Base-by-base conservation (phyloP, 1,140 invertebrate genomes). In the Goniozus legneri region DNA sequence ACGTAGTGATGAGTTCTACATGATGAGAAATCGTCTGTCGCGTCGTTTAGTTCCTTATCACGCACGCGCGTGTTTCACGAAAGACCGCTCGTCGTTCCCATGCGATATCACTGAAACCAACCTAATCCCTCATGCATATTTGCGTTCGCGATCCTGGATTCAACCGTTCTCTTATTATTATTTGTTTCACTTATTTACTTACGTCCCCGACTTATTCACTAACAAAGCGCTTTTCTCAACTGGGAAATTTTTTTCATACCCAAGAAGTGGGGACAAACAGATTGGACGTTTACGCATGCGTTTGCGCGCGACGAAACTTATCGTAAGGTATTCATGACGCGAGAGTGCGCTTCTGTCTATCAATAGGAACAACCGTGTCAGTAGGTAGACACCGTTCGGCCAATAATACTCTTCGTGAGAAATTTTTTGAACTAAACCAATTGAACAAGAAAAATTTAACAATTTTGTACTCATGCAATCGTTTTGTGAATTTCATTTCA, bases 141-240 rank as follows among this genome's bases (percentile, higher is more conserved):
- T 45, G 19, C 33, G 18, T 34, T 31, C 24, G 27, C 40, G 34
- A 36, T 45, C 16, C 30, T 22, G 3, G 22, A 21, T 19, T 19
- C 39, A 8, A 12, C 16, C 32, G 31, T 22, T 39, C 30, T 27
- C 37, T 52, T 43, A 37, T 27, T 37, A 21, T 8, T n/a, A 16
- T 31, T 36, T 22, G 31, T 43, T 12, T 20, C 12, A 27, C 40
- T 54, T 60, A 54, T 63, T 64, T 63, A 64, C 62, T 64, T 63
- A 64, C 62, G 56, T 56, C 44, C 44, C 52, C 35, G 51, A 64
- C 60, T 64, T 55, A 56, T 63, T 51, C 62, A 63, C 62, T 59
- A 64, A 58, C 56, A 60, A 64, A 61, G 54, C 56, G 58, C 59
- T 64, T 62, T 60, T 57, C 59, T 57, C 39, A 57, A 65, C 62